phyloP scores from a whole-genome alignment of 2,888 invertebrate genomes.

The Neocrepidodera transversa region DNA sequence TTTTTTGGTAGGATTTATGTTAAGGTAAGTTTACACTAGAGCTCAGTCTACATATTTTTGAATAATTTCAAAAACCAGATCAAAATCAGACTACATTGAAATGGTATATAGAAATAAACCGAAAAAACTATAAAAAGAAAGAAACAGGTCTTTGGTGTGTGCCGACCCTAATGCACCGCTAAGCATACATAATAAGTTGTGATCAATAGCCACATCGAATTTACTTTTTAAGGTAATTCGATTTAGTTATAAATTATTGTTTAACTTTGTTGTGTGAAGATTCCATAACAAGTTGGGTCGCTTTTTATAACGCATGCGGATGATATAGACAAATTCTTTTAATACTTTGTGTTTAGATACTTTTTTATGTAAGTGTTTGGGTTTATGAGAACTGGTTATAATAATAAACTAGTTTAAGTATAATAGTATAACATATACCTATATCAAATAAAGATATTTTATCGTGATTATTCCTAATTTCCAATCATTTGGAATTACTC shows the following conservation, averaged over 20 bases:
- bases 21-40: neutral
- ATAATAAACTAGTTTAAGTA: no score
- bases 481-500: no score
- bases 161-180: slow-evolving; percentile 1
- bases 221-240: slow-evolving; percentile 17
- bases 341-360: no score
- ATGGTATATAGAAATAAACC: neutral
- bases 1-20: slow-evolving; percentile 7
- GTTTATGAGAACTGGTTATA: neutral
- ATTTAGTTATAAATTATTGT: slow-evolving; percentile 17
- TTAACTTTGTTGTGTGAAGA: slow-evolving; percentile 15
- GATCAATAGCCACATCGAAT: slow-evolving; percentile 24
- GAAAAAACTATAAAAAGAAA: neutral
- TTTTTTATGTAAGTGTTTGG: no score
- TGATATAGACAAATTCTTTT: neutral
- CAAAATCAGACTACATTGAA: neutral
- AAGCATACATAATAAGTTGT: slow-evolving; percentile 13
- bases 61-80: neutral
- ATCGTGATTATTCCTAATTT: no score
- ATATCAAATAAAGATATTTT: no score
- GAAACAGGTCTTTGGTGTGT: neutral
- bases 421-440: no score
- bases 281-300: neutral
- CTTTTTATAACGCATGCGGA: neutral
- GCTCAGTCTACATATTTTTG: neutral